These are phyloP conservation scores for Eucera pruinosa DNA, from an alignment of 2,888 invertebrate genomes.

Conservation along the genomic window DNA sequence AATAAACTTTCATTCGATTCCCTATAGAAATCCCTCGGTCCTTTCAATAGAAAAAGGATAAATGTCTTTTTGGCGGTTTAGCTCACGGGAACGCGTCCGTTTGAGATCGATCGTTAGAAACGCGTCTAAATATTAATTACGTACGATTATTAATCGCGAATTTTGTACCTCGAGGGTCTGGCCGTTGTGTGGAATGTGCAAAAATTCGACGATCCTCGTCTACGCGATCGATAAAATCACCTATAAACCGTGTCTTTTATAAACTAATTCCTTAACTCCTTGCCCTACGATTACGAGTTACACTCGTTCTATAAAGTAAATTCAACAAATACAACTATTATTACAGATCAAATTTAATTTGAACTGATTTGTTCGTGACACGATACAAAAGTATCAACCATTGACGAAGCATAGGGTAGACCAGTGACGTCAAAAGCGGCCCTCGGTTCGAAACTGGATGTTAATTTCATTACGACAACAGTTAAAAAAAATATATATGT, in stretches of 20 bases:
- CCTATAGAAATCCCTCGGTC: conserved; percentile 54
- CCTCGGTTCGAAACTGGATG: too few species aligned
- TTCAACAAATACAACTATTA: too few species aligned
- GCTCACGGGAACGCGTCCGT: conserved; percentile 42
- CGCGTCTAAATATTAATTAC: conserved; percentile 44
- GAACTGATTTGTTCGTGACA: too few species aligned
- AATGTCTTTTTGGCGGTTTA: conserved; percentile 51
- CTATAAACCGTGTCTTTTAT: background rate
- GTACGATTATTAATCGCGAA: conserved; percentile 30
- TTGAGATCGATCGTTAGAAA: conserved; percentile 52
- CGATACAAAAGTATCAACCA: too few species aligned
- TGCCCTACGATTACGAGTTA: too few species aligned
- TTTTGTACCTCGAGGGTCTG: conserved; percentile 61
- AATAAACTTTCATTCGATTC: conserved; percentile 64
- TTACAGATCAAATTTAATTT: too few species aligned
- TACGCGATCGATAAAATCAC: conserved; percentile 21
- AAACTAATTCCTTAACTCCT: background rate
- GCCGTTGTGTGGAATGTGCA: conserved; percentile 61
- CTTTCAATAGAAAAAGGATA: conserved; percentile 56
- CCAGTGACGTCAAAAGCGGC: too few species aligned
- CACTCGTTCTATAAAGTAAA: too few species aligned
- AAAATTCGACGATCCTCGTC: conserved; percentile 52
- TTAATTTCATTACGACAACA: too few species aligned
- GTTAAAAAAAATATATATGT: too few species aligned
- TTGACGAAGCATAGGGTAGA: too few species aligned